Percentiles rank a stretch among this genome's conserved stretches.
phyloP scores from a whole-genome alignment of 2,113 vertebrate genomes.

The Lamprologus lemairii region DNA sequence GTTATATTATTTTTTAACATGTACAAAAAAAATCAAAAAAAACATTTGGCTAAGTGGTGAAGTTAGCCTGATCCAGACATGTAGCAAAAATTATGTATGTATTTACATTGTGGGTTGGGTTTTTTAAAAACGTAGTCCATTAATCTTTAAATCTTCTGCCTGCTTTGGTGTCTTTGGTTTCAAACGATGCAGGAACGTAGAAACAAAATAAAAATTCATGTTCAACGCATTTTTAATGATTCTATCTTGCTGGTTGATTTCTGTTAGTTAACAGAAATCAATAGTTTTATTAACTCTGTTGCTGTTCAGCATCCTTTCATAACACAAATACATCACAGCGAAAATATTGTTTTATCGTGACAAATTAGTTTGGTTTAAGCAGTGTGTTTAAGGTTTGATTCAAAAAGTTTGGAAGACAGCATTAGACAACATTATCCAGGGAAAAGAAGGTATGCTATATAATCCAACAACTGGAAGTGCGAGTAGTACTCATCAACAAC shows the following conservation, averaged over 20 bases:
- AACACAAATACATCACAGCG: neutral
- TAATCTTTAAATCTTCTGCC: neutral
- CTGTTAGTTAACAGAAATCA: neutral
- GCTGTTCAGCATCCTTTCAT: neutral
- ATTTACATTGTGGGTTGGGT: neutral
- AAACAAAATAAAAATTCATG: neutral
- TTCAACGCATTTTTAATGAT: neutral
- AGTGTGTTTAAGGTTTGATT: neutral
- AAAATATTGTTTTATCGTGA: neutral
- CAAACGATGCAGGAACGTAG: neutral
- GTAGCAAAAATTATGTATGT: neutral
- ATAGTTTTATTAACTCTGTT: neutral
- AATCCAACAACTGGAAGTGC: neutral
- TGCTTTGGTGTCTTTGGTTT: neutral
- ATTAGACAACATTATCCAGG: neutral
- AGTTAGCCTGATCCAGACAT: neutral
- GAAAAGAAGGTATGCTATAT: neutral
- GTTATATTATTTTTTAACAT: neutral
- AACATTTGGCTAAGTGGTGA: neutral
- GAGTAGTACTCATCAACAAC: neutral
- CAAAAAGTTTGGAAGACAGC: neutral
- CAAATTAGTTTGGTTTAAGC: neutral
- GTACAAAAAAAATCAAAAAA: neutral
- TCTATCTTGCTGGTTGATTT: neutral
- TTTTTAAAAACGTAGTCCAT: neutral